Evolutionary conservation across 2,888 invertebrate genomes (phyloP).

Genomic region (Fragum whitleyi): DNA sequence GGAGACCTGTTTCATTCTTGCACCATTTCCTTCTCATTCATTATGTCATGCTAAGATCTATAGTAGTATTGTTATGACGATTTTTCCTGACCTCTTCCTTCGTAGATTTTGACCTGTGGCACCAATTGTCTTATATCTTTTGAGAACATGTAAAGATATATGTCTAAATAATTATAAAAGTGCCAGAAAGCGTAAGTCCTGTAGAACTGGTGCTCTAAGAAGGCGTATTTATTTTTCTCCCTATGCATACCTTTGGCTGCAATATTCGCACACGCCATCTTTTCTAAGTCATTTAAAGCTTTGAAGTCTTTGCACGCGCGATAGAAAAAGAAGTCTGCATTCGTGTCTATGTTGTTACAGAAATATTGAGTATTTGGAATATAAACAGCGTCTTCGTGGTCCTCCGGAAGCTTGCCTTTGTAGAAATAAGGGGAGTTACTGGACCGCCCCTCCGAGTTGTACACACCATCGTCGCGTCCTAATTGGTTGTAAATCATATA

Average conservation of each 20-base stretch:
- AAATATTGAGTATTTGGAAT: slow-evolving; percentile 51
- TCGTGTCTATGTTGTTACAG: slow-evolving; percentile 19
- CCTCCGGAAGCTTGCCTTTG: slow-evolving; percentile 37
- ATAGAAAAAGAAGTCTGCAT: slow-evolving; percentile 22
- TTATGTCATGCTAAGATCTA: too few species aligned
- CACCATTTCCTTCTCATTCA: too few species aligned
- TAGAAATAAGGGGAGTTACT: slow-evolving; percentile 50
- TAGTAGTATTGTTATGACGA: too few species aligned
- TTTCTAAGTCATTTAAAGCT: slow-evolving; percentile 8
- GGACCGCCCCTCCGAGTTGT: background rate
- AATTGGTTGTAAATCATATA: slow-evolving; percentile 41
- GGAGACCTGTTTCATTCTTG: too few species aligned
- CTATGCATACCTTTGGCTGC: slow-evolving; percentile 4
- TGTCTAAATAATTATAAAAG: slow-evolving; percentile 28
- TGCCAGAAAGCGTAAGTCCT: slow-evolving; percentile 32
- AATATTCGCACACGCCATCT: slow-evolving; percentile 15
- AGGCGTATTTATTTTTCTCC: slow-evolving; percentile 14
- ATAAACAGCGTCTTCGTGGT: slow-evolving; percentile 39
- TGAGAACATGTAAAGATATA: slow-evolving; percentile 29
- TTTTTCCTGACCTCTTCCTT: slow-evolving; percentile 15
- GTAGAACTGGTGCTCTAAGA: slow-evolving; percentile 32
- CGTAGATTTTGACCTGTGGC: slow-evolving; percentile 24
- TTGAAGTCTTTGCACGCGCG: slow-evolving; percentile 12
- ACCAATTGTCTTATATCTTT: slow-evolving; percentile 24
- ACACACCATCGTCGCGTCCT: slow-evolving; percentile 2